These are phyloP conservation scores for Acanthococcus lagerstroemiae DNA, from an alignment of 2,888 invertebrate species.

Conservation along the genomic window DNA sequence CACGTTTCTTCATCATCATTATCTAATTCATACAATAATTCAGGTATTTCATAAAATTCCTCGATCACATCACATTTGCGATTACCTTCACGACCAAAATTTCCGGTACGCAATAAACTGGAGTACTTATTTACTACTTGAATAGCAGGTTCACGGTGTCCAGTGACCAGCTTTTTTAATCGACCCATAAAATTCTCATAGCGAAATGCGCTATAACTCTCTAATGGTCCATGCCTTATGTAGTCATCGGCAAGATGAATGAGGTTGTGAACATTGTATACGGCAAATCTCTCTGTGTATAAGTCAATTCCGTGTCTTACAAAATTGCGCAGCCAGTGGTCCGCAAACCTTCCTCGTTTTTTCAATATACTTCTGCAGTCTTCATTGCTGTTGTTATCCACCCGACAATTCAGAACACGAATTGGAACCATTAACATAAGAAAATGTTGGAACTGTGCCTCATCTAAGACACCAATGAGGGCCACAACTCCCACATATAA, in stretches of 20 bases:
- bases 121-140: background rate
- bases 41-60: background rate
- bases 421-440: background rate
- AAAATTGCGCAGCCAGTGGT: background rate
- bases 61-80: no score
- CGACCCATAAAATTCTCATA: no score
- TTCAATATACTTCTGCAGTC: background rate
- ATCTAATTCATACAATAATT: background rate
- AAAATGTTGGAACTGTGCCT: no score
- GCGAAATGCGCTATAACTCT: no score
- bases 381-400: background rate
- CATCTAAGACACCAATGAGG: background rate
- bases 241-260: no score
- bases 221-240: no score
- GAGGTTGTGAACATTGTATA: no score
- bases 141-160: background rate
- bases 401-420: background rate
- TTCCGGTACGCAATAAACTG: background rate
- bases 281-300: background rate
- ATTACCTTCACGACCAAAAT: no score
- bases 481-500: background rate
- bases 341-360: background rate
- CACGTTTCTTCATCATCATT: no score
- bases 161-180: background rate
- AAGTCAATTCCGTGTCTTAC: background rate